These are phyloP conservation scores for Opisthocomus hoazin DNA, from an alignment of 2,113 vertebrate genomes.

Conservation along the genomic window DNA sequence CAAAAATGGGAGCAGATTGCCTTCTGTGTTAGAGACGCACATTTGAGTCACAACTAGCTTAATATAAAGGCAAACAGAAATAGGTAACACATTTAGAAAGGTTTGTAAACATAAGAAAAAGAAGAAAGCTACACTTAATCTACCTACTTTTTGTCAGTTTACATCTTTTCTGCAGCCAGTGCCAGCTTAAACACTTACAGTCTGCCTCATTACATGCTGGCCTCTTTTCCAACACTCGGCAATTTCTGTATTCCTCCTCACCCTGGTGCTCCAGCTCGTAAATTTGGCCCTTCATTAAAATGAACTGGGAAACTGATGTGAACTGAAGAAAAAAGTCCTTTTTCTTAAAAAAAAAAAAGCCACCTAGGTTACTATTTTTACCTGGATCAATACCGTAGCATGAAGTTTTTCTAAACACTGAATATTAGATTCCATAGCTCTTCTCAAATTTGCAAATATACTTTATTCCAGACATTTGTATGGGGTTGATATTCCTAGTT, in stretches of 20 bases:
- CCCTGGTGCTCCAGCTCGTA: neutral
- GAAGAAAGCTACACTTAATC: neutral
- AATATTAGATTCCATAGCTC: neutral
- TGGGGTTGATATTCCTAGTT: neutral
- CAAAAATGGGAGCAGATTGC: neutral
- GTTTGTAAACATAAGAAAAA: neutral
- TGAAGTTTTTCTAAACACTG: neutral
- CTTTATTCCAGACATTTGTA: neutral
- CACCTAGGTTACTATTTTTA: neutral
- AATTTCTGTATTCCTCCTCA: neutral
- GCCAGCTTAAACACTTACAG: neutral
- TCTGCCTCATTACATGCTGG: neutral
- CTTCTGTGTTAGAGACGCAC: neutral
- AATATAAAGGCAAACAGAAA: neutral
- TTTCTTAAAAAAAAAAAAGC: neutral
- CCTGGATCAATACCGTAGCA: neutral
- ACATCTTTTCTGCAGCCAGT: neutral
- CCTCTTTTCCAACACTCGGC: neutral
- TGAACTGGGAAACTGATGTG: neutral
- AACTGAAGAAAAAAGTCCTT: neutral
- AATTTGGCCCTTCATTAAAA: neutral
- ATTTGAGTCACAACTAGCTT: neutral
- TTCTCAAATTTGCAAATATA: neutral
- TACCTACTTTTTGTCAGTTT: neutral
- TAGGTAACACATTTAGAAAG: neutral